Conservation (phyloP, 2,888 invertebrate species). For the Himalopsyche japonica region DNA sequence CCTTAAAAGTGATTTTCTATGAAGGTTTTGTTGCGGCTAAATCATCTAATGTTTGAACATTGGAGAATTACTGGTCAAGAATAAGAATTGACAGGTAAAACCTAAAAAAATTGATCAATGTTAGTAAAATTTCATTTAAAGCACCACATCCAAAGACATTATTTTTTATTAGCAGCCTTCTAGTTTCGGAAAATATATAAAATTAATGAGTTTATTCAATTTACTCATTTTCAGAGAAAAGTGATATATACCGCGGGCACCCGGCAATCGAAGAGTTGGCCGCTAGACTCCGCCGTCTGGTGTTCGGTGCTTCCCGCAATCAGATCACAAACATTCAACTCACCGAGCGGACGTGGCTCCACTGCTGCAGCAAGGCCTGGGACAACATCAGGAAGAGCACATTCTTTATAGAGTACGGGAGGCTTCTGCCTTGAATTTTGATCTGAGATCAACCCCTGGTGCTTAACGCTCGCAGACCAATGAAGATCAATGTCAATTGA, state of each 20-base stretch:
- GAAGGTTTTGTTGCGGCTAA: too few relatives aligned
- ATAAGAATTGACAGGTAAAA: too few relatives aligned
- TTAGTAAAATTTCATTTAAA: too few relatives aligned
- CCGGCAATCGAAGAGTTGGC: conserved; percentile 68
- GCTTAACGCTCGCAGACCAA: neutral
- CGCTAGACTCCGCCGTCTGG: conserved; percentile 68
- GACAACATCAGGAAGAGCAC: conserved; percentile 83
- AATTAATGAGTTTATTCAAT: too few relatives aligned
- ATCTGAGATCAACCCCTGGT: neutral
- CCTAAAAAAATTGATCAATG: too few relatives aligned
- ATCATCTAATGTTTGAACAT: too few relatives aligned
- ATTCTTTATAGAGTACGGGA: conserved; percentile 81
- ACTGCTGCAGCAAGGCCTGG: conserved; percentile 81
- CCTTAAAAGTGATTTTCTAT: too few relatives aligned
- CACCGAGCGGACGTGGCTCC: conserved; percentile 82
- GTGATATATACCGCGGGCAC: conserved; percentile 62
- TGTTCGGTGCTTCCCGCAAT: conserved; percentile 70
- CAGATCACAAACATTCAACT: conserved; percentile 73
- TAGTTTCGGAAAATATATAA: too few relatives aligned
- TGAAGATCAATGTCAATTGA: neutral
- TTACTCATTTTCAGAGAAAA: conserved; percentile 29
- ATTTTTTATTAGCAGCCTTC: too few relatives aligned
- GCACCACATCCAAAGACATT: too few relatives aligned
- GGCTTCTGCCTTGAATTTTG: conserved; percentile 67
- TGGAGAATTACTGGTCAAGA: too few relatives aligned